Evolutionary conservation across 2,797 vertebrate species (phyloP), one percentile per base, ranked within the genome.

Genomic region (Ctenosaura bakeri): DNA sequence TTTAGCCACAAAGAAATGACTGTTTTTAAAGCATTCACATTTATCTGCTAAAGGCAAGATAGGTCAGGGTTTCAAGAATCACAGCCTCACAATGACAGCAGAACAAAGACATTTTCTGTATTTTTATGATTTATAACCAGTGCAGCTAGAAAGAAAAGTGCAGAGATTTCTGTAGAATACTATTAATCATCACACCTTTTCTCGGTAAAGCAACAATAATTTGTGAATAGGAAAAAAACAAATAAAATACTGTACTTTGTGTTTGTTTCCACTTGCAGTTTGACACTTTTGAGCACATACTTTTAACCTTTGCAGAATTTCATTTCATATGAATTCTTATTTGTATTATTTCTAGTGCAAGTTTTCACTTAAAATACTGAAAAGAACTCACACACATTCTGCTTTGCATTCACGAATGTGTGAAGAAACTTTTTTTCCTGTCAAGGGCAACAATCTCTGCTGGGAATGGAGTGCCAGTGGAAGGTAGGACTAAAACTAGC

Each of bases 1-100:
- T 71, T n/a, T 88, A 56, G 29, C 42, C 12, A 54, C 8, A 83
- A 7, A 86, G 3, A 83, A 38, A 56, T 77, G 18, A 18, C 7
- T 46, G 6, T 29, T 64, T 71, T 74, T 71, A 32, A 77, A 69
- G 32, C 71, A 78, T 2, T 91, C 38, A 38, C 54, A 78, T 76
- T 20, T 32, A 90, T 84, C 9, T 73, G 52, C 22, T 59, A 62
- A 6, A 52, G 42, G 8, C 35, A 0, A 0, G 18, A 13, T 20
- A 8, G 2, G 13, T 89, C 66, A 90, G 84, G 1, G 18, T 74
- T 90, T 92, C 50, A 87, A 78, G 46, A 56, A 85, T 73, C 10
- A 26, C 8, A 76, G 32, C 22, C 14, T 84, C 74, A 52, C 69
- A 42, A 52, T 66, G 73, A 52, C 6, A 89, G 78, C 20, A 88